A percentile compares a stretch with the other conserved stretches of the same genome.
Conservation (phyloP, 1,140 invertebrate species). For the Samia ricini region DNA sequence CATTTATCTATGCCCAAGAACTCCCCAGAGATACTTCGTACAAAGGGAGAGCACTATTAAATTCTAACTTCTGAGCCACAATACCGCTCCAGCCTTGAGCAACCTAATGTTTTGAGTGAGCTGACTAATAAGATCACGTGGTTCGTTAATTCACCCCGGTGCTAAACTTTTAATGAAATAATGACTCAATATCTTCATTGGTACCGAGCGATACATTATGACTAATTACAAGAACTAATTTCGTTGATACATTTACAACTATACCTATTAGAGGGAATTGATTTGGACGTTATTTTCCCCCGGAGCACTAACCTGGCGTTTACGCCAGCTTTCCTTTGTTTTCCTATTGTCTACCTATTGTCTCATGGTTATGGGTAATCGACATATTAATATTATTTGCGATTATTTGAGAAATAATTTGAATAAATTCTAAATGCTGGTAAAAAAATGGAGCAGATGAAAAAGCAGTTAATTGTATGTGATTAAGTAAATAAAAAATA, state of each 20-base stretch:
- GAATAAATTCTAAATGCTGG: no score
- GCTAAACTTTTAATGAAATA: constrained; percentile 39
- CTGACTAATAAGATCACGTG: constrained; percentile 44
- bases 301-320: no score
- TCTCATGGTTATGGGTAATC: no score
- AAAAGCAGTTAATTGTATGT: no score
- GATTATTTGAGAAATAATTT: no score
- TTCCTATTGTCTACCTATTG: no score
- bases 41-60: constrained; percentile 18
- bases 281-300: no score
- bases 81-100: constrained; percentile 14
- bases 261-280: neutral
- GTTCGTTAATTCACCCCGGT: constrained; percentile 42
- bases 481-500: no score
- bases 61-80: constrained; percentile 29
- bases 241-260: neutral
- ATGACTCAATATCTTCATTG: constrained; percentile 25
- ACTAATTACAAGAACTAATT: neutral
- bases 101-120: constrained; percentile 41
- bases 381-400: no score
- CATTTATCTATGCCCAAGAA: neutral
- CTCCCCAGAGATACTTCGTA: neutral
- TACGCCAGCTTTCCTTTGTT: no score
- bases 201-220: neutral
- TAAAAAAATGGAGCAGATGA: no score